Conservation (phyloP, 2,888 invertebrate species). For the Cetonia aurata region DNA sequence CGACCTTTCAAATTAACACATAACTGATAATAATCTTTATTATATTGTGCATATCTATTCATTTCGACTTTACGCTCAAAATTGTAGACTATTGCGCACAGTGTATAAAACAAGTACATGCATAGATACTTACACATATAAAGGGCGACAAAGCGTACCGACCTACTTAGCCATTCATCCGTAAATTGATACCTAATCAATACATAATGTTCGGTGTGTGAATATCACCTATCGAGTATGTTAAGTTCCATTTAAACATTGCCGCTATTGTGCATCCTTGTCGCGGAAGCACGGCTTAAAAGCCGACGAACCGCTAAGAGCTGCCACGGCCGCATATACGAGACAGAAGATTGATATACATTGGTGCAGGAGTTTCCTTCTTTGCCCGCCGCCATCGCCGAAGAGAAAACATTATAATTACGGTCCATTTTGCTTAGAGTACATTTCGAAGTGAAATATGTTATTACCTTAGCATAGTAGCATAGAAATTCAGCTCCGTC, state of each 20-base stretch:
- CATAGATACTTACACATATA: slow-evolving; percentile 11
- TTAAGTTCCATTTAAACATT: slow-evolving; percentile 41
- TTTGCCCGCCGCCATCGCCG: slow-evolving; percentile 9
- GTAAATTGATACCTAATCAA: slow-evolving; percentile 42
- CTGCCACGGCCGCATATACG: not conserved
- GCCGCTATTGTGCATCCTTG: slow-evolving; percentile 34
- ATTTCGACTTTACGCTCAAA: no score
- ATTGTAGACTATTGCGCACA: not conserved
- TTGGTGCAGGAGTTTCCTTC: slow-evolving; percentile 21
- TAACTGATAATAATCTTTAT: no score
- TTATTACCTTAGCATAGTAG: slow-evolving; percentile 37
- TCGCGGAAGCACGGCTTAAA: slow-evolving; percentile 14
- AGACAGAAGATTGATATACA: slow-evolving; percentile 11
- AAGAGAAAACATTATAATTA: slow-evolving; percentile 43
- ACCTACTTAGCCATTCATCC: slow-evolving; percentile 43
- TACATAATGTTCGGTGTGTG: slow-evolving; percentile 37
- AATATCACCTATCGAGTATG: slow-evolving; percentile 35
- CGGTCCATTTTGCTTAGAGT: slow-evolving; percentile 31
- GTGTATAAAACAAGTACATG: slow-evolving; percentile 12
- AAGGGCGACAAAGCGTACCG: slow-evolving; percentile 42
- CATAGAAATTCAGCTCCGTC: slow-evolving; percentile 24
- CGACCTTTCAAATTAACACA: no score
- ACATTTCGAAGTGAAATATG: slow-evolving; percentile 40
- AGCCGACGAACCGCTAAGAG: slow-evolving; percentile 19
- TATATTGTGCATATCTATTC: no score